Evolutionary conservation across 2,888 invertebrate species (phyloP).

Genomic region (Latrodectus elegans): DNA sequence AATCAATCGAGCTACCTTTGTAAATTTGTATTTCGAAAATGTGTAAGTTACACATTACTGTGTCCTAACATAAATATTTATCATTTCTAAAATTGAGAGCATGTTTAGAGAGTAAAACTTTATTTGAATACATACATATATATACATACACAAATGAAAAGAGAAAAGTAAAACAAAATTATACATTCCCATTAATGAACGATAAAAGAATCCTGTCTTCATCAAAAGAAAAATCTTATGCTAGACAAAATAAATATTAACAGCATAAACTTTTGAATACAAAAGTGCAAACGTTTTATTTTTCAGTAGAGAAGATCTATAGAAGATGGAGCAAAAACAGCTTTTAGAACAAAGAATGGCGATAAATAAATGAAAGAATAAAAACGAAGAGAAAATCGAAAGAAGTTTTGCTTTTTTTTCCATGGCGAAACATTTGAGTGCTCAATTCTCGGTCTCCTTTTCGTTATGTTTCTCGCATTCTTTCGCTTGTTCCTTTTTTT

Average conservation of each 20-base stretch:
- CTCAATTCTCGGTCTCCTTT: constrained; percentile 37
- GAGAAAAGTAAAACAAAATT: too few species aligned
- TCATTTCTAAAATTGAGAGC: too few species aligned
- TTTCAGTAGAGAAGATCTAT: constrained; percentile 15
- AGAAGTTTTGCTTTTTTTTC: not conserved
- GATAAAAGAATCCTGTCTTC: too few species aligned
- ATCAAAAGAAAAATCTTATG: too few species aligned
- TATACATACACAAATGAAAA: too few species aligned
- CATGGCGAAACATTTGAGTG: constrained; percentile 12
- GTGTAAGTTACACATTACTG: too few species aligned
- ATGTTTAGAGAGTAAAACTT: too few species aligned
- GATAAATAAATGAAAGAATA: constrained; percentile 10
- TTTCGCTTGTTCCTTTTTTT: not conserved
- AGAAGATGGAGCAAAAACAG: constrained; percentile 39
- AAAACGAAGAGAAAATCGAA: constrained; percentile 6
- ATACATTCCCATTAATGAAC: too few species aligned
- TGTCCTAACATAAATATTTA: too few species aligned
- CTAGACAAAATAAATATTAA: not conserved
- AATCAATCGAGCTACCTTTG: too few species aligned
- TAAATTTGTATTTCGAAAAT: too few species aligned
- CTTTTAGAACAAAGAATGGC: constrained; percentile 27
- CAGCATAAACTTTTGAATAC: constrained; percentile 46
- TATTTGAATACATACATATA: too few species aligned
- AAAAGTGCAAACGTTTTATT: constrained; percentile 52
- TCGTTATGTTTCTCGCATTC: constrained; percentile 19